These are phyloP conservation scores for Nesoenas mayeri DNA, from an alignment of 2,113 vertebrate genomes.

Conservation along the genomic window DNA sequence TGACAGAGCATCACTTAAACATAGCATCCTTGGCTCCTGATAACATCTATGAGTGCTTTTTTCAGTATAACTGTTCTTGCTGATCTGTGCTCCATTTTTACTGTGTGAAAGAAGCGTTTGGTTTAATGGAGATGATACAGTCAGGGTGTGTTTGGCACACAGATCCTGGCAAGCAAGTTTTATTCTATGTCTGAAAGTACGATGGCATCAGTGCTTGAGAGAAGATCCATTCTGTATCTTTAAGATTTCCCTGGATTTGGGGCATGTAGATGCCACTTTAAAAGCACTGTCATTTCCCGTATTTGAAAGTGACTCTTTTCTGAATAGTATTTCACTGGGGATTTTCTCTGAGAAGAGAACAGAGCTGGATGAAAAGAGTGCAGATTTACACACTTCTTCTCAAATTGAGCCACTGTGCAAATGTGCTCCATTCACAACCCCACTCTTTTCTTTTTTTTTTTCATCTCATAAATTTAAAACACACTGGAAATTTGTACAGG, in stretches of 20 bases:
- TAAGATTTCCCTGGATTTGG: slow-evolving; percentile 41
- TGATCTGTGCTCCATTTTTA: neutral
- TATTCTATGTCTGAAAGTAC: neutral
- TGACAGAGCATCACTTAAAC: neutral
- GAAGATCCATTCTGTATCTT: neutral
- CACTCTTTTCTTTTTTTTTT: neutral
- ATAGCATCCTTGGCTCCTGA: rapidly evolving
- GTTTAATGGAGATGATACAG: neutral
- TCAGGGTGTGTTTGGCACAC: neutral
- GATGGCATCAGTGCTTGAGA: neutral
- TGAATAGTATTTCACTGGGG: slow-evolving; percentile 41
- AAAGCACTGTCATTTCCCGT: neutral
- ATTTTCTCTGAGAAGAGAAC: slow-evolving; percentile 46
- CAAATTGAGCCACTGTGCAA: slow-evolving; percentile 13
- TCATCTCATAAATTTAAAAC: neutral
- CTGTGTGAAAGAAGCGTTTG: neutral
- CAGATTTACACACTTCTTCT: slow-evolving; percentile 45
- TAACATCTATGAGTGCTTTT: rapidly evolving
- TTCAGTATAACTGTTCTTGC: neutral
- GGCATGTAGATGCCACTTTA: slow-evolving; percentile 11
- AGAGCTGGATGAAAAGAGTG: slow-evolving; percentile 39
- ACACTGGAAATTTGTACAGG: neutral
- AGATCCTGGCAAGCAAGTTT: neutral
- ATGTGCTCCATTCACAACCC: neutral
- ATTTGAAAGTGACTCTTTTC: slow-evolving; percentile 50